Percentiles rank a stretch among this genome's conserved stretches.
Evolutionary conservation across 2,797 vertebrate genomes (phyloP).

Genomic region (Alfaro cultratus): DNA sequence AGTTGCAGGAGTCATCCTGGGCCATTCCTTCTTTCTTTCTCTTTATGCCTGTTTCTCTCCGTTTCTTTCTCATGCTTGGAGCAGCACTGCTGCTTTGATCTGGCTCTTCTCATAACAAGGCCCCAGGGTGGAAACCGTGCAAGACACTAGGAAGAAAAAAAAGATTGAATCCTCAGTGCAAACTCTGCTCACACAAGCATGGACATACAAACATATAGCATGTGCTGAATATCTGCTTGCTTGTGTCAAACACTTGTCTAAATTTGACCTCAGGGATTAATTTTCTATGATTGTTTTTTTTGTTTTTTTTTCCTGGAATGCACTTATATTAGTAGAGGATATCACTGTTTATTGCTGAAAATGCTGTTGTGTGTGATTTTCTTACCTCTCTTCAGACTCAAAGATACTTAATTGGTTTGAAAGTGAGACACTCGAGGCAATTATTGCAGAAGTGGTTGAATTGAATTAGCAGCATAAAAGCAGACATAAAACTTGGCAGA

Average conservation of each 20-base stretch:
- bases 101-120: constrained; percentile 69
- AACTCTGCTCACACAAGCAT: constrained; percentile 3
- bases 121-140: constrained; percentile 60
- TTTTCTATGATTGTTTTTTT: constrained; percentile 28
- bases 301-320: constrained; percentile 27
- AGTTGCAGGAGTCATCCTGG: constrained; percentile 40
- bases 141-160: constrained; percentile 17
- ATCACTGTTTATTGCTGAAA: constrained; percentile 36
- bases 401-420: constrained; percentile 49
- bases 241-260: constrained; percentile 48
- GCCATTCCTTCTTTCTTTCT: constrained; percentile 39
- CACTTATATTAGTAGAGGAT: constrained; percentile 41
- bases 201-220: constrained; percentile 36
- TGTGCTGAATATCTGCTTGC: constrained; percentile 40
- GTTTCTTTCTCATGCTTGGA: constrained; percentile 45
- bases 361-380: constrained; percentile 21
- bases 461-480: constrained; percentile 27
- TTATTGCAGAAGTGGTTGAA: constrained; percentile 29
- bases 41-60: constrained; percentile 34
- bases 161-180: constrained; percentile 27
- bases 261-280: constrained; percentile 48
- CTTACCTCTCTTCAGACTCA: constrained; percentile 4
- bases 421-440: constrained; percentile 27
- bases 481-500: constrained; percentile 13
- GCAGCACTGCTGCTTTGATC: constrained; percentile 67